Evolutionary conservation across 2,888 invertebrate genomes (phyloP).

Genomic region (Xylota segnis): DNA sequence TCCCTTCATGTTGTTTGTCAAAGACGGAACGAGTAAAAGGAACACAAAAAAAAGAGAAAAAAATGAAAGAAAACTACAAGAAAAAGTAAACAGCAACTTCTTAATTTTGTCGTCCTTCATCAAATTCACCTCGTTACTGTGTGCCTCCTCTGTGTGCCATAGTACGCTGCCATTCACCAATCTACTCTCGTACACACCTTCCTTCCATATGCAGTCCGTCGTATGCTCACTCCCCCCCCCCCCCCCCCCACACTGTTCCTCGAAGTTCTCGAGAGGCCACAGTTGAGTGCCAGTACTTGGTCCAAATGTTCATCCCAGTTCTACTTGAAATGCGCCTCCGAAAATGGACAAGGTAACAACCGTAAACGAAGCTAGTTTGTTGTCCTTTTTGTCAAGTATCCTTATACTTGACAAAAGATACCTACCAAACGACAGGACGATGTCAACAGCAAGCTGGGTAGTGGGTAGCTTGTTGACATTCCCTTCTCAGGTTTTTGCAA

Average conservation of each 20-base stretch:
- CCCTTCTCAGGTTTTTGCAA: slow-evolving; percentile 1
- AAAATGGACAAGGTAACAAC: slow-evolving; percentile 73
- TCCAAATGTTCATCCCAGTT: slow-evolving; percentile 21
- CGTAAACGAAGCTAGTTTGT: slow-evolving; percentile 75
- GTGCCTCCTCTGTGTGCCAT: neutral
- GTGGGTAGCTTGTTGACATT: slow-evolving; percentile 1
- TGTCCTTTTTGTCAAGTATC: slow-evolving; percentile 71
- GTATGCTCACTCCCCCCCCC: slow-evolving; percentile 1
- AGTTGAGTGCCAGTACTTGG: slow-evolving; percentile 14
- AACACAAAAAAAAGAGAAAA: neutral
- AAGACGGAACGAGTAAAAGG: slow-evolving; percentile 25
- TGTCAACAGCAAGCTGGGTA: slow-evolving; percentile 57
- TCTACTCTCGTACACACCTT: slow-evolving; percentile 29
- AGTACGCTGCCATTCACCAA: slow-evolving; percentile 23
- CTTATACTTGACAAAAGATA: slow-evolving; percentile 70
- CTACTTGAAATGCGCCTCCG: slow-evolving; percentile 23
- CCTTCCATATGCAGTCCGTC: slow-evolving; percentile 7
- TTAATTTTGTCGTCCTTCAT: slow-evolving; percentile 72
- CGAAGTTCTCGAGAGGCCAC: slow-evolving; percentile 15
- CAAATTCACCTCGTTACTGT: slow-evolving; percentile 54
- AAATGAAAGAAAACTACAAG: slow-evolving; percentile 2
- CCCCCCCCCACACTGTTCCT: no score
- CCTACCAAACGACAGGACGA: slow-evolving; percentile 45
- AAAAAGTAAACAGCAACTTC: slow-evolving; percentile 67
- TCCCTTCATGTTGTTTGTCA: slow-evolving; percentile 55